Conservation (phyloP, 2,797 vertebrate genomes). For the Amphiprion clarkii region DNA sequence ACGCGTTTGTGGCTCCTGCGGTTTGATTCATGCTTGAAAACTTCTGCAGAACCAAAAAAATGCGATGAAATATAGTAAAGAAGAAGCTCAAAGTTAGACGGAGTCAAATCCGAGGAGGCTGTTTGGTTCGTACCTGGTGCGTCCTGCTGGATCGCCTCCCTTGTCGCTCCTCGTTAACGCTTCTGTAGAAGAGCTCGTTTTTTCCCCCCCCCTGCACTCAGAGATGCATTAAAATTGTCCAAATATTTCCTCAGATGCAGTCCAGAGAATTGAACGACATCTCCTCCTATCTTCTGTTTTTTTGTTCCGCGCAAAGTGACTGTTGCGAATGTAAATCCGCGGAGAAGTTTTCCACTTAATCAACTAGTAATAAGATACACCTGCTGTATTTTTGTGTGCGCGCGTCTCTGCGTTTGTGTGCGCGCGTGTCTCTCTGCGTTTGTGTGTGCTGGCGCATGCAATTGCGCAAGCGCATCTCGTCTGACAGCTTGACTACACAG, state of each 20-base stretch:
- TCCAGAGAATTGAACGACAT: slow-evolving; percentile 35
- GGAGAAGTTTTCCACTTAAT: slow-evolving; percentile 38
- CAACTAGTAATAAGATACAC: not conserved
- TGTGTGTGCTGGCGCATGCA: not conserved
- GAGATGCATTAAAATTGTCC: not conserved
- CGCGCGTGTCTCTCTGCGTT: not conserved
- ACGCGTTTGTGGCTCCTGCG: slow-evolving; percentile 91
- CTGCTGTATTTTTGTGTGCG: too few species aligned
- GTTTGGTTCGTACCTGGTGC: slow-evolving; percentile 47
- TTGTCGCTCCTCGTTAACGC: slow-evolving; percentile 8
- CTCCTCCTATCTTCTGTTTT: not conserved
- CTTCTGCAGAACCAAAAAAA: slow-evolving; percentile 47
- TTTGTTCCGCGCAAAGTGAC: slow-evolving; percentile 13
- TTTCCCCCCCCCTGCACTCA: not conserved
- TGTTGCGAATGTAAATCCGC: slow-evolving; percentile 30
- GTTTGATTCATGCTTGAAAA: slow-evolving; percentile 93
- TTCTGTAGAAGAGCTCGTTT: slow-evolving; percentile 6
- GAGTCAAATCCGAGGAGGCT: fast-evolving
- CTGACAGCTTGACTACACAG: slow-evolving; percentile 41
- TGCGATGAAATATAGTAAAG: not conserved
- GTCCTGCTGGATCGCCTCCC: not conserved
- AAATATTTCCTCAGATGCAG: slow-evolving; percentile 23
- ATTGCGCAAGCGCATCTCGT: slow-evolving; percentile 71
- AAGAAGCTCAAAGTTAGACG: slow-evolving; percentile 20
- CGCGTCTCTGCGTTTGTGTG: not conserved